Base-by-base conservation (phyloP, 1,140 invertebrate species). In the Eurosta solidaginis region DNA sequence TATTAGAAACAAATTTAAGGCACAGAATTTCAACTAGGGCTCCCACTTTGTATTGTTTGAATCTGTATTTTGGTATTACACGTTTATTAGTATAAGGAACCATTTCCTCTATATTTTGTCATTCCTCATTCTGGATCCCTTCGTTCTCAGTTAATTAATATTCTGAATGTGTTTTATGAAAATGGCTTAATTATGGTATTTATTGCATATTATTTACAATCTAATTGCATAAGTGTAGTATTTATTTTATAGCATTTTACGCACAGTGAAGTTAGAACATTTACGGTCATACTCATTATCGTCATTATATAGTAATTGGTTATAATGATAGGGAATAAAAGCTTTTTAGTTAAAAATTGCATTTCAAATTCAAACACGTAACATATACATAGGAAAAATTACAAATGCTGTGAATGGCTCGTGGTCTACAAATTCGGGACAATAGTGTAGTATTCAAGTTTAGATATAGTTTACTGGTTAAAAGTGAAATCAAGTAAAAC, bases 111-210 rank as follows among this genome's bases (percentile, higher is more conserved):
- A 17, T 20, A 29, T 20, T n/a, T 33, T 33, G 54, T 29, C 29
- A 20, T 22, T 10, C 33, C 59, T 22, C 27, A 20, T 9, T 10
- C 1, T n/a, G 33, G 12, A 7, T 17, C 7, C 6, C 12, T 40
- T 42, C 59, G 20, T 68, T 68, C 22, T 29, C 59, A 33, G 2
- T 68, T 17, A 40, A 40, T 68, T 68, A n/a, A 40, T 22, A 68
- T 68, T 68, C 59, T 68, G 59, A 40, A 6, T 12, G 33, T 40
- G 17, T n/a, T 40, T 36, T 68, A 68, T 20, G 59, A 36, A 68
- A 68, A 68, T 68, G 12, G 7, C 59, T 68, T 40, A 68, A 68
- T 68, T 68, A 68, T 68, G 22, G 59, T 40, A 68, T 68, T 68
- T 68, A 68, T 68, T 68, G 33, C 59, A 42, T 20, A 68, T 68